Conservation (phyloP, 2,888 invertebrate genomes). For the Lithophane leautieri region DNA sequence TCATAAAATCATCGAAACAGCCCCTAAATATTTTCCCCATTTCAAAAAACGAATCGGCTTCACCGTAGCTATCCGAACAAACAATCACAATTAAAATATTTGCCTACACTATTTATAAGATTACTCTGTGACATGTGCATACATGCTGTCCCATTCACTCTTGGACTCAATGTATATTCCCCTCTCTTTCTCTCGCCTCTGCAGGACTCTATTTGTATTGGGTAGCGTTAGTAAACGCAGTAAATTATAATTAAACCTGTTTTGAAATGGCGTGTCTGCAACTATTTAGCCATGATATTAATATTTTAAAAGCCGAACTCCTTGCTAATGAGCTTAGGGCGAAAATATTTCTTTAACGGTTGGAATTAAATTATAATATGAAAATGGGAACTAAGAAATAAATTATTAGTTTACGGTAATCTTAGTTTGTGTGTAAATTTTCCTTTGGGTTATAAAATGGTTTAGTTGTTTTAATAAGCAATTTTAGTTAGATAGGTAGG, state of each 20-base stretch:
- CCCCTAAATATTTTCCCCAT: neutral
- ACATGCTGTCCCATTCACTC: constrained; percentile 52
- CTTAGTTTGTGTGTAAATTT: constrained; percentile 25
- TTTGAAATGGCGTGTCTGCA: constrained; percentile 68
- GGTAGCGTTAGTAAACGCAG: constrained; percentile 67
- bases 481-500: neutral
- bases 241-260: constrained; percentile 69
- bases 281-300: constrained; percentile 66
- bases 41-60: constrained; percentile 9
- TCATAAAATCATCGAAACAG: neutral
- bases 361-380: constrained; percentile 50
- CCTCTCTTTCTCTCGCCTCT: constrained; percentile 58
- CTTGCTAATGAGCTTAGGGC: constrained; percentile 60
- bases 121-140: constrained; percentile 69
- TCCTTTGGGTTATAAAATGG: constrained; percentile 7
- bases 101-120: constrained; percentile 50
- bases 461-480: neutral
- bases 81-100: constrained; percentile 55
- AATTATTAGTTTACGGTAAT: constrained; percentile 56
- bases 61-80: constrained; percentile 19
- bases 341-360: constrained; percentile 59
- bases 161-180: neutral
- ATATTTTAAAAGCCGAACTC: constrained; percentile 65
- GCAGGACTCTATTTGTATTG: constrained; percentile 71
- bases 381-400: constrained; percentile 46